Base-by-base conservation (phyloP, 2,113 vertebrate species). In the Vicugna pacos region DNA sequence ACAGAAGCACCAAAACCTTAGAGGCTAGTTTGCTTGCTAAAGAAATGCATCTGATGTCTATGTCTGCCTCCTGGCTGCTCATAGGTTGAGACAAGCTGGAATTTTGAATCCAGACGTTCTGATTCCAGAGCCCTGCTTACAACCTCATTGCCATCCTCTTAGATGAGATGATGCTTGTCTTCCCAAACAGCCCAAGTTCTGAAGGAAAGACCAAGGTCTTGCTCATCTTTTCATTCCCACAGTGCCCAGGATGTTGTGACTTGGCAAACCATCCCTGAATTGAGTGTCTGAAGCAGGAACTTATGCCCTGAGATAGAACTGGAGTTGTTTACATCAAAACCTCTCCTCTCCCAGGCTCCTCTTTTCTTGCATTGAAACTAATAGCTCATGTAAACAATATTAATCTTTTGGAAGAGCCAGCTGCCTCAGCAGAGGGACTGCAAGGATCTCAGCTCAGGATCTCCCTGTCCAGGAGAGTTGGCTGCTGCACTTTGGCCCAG, bases 361-460 rank as follows among this genome's bases (percentile, higher is more conserved):
- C 93, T 52, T 81, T 81, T 79, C 50, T 84, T 67, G 86, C 89
- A 73, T 81, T 5, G 11, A 95, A 48, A 84, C 90, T 77, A 96
- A 95, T 58, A 73, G 64, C 79, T 83, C 94, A 56, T 77, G 54
- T 52, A 92, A 93, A 82, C 38, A 85, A 26, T 85, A 94, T 95
- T 92, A 93, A 95, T 95, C 95, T 97, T 92, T 73, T n/a, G 70
- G 79, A 92, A 95, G 17, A 83, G 87, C n/a, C 83, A 50, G 83
- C 77, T 15, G 48, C 79, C 75, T 90, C n/a, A 60, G 86, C 89
- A 58, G 87, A 86, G 52, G 54, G 89, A 13, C 73, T 28, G 46
- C 17, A 50, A 94, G 62, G 65, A 54, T 80, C 77, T 70, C 60
- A 70, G 79, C 72, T 80, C 70, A 50, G 84, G 67, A 48, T 56